Conservation (phyloP, 2,888 invertebrate genomes). For the Zygaena filipendulae region DNA sequence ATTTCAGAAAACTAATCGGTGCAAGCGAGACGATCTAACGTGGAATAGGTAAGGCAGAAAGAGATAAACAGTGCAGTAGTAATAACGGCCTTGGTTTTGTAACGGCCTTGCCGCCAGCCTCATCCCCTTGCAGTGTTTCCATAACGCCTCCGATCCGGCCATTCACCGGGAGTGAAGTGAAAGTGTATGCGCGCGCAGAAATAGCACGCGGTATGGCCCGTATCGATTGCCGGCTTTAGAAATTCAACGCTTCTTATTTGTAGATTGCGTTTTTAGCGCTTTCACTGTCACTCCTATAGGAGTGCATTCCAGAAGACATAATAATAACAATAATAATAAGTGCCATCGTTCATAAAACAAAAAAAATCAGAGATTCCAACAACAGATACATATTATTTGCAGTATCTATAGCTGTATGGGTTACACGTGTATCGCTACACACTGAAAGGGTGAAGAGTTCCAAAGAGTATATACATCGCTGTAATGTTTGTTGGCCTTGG, state of each 20-base stretch:
- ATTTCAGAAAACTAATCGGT: slow-evolving; percentile 42
- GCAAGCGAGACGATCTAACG: slow-evolving; percentile 24
- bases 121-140: slow-evolving; percentile 37
- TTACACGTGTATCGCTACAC: too few relatives aligned
- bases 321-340: too few relatives aligned
- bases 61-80: slow-evolving; percentile 44
- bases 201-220: slow-evolving; percentile 28
- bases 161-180: slow-evolving; percentile 49
- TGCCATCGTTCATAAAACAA: too few relatives aligned
- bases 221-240: slow-evolving; percentile 49
- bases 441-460: too few relatives aligned
- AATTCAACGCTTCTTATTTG: neutral
- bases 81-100: slow-evolving; percentile 40
- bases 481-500: slow-evolving; percentile 53
- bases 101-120: slow-evolving; percentile 43
- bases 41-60: slow-evolving; percentile 20
- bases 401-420: too few relatives aligned
- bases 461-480: too few relatives aligned
- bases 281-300: too few relatives aligned
- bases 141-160: slow-evolving; percentile 42
- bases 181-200: slow-evolving; percentile 53
- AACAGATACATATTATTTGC: too few relatives aligned
- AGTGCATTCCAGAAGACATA: too few relatives aligned
- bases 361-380: too few relatives aligned
- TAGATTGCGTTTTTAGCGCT: slow-evolving; percentile 7